A percentile compares a stretch with the other conserved stretches of the same genome.
These are phyloP conservation scores for Callosobruchus maculatus DNA, from an alignment of 2,888 invertebrate genomes.

Conservation along the genomic window DNA sequence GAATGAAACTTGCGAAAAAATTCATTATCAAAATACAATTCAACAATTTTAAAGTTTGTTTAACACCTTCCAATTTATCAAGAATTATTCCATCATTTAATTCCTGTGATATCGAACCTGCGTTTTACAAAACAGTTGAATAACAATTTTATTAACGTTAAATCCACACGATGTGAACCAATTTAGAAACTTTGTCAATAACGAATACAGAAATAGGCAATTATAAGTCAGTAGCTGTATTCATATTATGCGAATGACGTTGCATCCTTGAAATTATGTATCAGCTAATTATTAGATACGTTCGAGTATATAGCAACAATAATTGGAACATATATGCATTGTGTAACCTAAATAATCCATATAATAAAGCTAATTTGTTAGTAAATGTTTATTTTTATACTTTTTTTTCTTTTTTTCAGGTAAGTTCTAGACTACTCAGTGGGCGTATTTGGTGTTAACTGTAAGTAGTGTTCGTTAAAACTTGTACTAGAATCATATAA, in stretches of 20 bases:
- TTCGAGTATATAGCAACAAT: not conserved
- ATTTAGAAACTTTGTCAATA: not conserved
- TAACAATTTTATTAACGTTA: not conserved
- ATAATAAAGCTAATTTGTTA: too few relatives aligned
- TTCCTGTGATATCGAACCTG: too few relatives aligned
- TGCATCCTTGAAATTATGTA: not conserved
- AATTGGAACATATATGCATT: not conserved
- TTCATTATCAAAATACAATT: too few relatives aligned
- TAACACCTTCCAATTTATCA: too few relatives aligned
- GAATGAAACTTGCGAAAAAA: too few relatives aligned
- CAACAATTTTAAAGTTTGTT: too few relatives aligned
- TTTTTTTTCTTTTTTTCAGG: conserved; percentile 3
- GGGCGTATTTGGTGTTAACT: not conserved
- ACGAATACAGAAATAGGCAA: not conserved
- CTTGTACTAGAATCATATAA: too few relatives aligned
- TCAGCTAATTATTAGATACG: not conserved
- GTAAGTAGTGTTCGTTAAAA: not conserved
- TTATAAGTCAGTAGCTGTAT: not conserved
- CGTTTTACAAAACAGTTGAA: not conserved
- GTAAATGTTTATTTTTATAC: too few relatives aligned
- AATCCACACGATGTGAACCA: not conserved
- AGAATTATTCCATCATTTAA: too few relatives aligned
- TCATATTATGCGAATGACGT: not conserved
- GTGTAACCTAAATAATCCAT: not conserved
- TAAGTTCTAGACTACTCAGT: not conserved